phyloP scores from a whole-genome alignment of 2,797 vertebrate genomes.

The Lagorchestes hirsutus region DNA sequence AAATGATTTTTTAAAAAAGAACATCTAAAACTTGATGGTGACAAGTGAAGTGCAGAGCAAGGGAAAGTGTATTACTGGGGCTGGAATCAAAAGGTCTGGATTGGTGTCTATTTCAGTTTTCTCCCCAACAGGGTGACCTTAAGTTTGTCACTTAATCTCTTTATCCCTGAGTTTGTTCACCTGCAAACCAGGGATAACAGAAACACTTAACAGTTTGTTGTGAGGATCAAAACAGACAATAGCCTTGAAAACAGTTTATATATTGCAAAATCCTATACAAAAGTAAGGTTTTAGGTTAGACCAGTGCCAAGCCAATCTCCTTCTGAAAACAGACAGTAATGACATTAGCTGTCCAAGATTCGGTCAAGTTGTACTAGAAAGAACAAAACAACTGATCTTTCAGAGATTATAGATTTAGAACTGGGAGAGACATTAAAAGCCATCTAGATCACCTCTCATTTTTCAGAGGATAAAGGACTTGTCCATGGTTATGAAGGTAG shows the following conservation, averaged over 20 bases:
- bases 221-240: not conserved
- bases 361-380: not conserved
- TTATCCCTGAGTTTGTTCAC: not conserved
- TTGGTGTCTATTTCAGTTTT: not conserved
- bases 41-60: conserved; percentile 5
- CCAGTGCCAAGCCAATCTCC: not conserved
- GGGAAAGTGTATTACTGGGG: not conserved
- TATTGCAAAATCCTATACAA: not conserved
- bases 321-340: not conserved
- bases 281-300: not conserved
- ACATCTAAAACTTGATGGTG: not conserved
- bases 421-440: not conserved
- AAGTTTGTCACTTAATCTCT: not conserved
- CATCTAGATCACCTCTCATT: not conserved
- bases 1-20: not conserved
- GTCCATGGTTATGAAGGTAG: not conserved
- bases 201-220: not conserved
- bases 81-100: not conserved
- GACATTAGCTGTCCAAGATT: not conserved
- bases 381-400: not conserved
- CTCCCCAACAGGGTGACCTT: not conserved
- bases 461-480: not conserved
- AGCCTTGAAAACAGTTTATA: not conserved
- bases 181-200: not conserved
- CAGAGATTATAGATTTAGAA: not conserved